Conservation (phyloP, 2,113 vertebrate species). For the Sturnira hondurensis region DNA sequence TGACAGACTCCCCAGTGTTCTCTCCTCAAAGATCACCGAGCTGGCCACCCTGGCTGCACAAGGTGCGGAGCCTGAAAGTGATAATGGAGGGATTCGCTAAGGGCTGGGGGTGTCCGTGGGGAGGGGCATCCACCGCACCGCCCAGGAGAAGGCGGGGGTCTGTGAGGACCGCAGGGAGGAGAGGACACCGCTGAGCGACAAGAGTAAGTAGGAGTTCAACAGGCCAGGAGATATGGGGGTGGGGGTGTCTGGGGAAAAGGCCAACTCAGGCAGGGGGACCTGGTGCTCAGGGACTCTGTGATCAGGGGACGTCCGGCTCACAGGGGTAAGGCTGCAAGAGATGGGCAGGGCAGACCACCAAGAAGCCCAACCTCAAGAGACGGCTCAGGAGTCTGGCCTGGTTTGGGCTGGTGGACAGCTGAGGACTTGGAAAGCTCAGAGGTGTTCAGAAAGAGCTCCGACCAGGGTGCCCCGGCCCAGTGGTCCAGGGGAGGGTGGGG, state of each 20-base stretch:
- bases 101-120: neutral
- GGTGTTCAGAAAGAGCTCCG: neutral
- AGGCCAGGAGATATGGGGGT: neutral
- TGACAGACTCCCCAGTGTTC: neutral
- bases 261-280: neutral
- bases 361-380: neutral
- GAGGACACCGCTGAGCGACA: neutral
- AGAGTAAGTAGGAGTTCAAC: neutral
- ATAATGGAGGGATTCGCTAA: neutral
- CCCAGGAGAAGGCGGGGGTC: neutral
- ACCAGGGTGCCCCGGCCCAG: neutral
- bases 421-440: slow-evolving; percentile 23
- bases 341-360: neutral
- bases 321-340: neutral
- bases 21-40: neutral
- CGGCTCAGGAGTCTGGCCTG: slow-evolving; percentile 40
- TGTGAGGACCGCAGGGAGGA: neutral
- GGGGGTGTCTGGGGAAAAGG: neutral
- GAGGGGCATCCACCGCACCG: neutral
- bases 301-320: neutral
- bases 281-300: neutral
- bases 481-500: neutral
- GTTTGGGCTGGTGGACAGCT: slow-evolving; percentile 10
- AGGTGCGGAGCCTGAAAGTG: neutral
- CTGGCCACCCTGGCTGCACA: neutral